phyloP scores from a whole-genome alignment of 92 coral and sea anemone genomes.

The Porites lobata region DNA sequence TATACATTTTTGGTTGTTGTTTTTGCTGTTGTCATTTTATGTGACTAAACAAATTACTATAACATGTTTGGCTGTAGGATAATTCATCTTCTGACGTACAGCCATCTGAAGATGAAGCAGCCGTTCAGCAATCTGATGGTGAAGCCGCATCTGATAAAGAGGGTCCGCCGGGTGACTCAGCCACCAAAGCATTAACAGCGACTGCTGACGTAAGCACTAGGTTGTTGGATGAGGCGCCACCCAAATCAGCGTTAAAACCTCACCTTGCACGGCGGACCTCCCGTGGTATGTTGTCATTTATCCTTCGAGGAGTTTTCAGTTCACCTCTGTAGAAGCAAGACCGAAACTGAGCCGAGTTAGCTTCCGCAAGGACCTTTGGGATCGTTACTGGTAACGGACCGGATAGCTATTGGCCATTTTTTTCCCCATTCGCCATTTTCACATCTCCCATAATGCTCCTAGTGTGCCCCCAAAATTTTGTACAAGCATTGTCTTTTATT shows the following conservation, averaged over 20 bases:
- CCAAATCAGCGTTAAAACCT: constrained; percentile 63
- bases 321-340: too few relatives aligned
- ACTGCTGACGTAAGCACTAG: background rate
- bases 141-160: background rate
- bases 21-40: background rate
- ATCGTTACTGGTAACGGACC: too few relatives aligned
- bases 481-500: too few relatives aligned
- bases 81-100: constrained; percentile 35
- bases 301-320: too few relatives aligned
- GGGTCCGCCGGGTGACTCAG: background rate
- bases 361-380: too few relatives aligned
- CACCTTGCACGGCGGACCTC: constrained; percentile 4
- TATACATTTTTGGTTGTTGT: background rate
- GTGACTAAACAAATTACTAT: background rate
- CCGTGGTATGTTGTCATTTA: background rate
- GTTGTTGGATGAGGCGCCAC: constrained; percentile 21
- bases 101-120: constrained; percentile 27
- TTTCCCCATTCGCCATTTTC: too few relatives aligned
- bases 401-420: too few relatives aligned
- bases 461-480: too few relatives aligned
- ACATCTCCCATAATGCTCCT: too few relatives aligned
- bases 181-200: too few relatives aligned
- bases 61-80: constrained; percentile 6
- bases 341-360: too few relatives aligned
- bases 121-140: background rate